Base-by-base conservation (phyloP, 2,797 vertebrate species). In the Argya squamiceps region DNA sequence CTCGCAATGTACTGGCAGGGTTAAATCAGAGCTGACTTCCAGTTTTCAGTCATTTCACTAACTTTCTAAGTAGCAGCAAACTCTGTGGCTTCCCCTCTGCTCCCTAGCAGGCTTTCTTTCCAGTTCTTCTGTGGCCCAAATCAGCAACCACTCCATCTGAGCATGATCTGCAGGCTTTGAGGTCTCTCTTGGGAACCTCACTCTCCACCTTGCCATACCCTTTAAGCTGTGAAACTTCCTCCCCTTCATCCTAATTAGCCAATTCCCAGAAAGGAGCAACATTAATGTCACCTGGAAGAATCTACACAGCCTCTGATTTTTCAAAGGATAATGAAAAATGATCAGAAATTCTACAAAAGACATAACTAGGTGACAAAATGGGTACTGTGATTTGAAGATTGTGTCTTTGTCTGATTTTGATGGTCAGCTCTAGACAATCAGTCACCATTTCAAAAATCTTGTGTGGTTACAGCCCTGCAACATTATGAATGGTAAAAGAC, bases 1-100 rank as follows among this genome's bases (percentile, higher is more conserved):
- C 39, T 60, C 55, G 19, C 1, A 8, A 18, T 46, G 30, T 4
- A 15, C n/a, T 43, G 26, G 19, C 29, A 70, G 30, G 0, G 0
- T 22, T 32, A 68, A 81, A 39, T 29, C n/a, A 49, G 50, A 73
- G 5, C 19, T 79, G 34, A 11, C 18, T 83, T 85, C 20, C 41
- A 75, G n/a, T 43, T 88, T 70, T 30, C 36, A 63, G 44, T 36
- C 24, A 65, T 12, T 81, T 75, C 29, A 53, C 24, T 63, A 58
- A 43, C 41, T 64, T 76, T 41, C 39, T 56, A 34, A 67, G 37
- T 15, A 63, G n/a, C 52, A 93, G 44, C 23, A 77, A 77, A 55
- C 30, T 32, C 49, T 21, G 32, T 15, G 41, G 41, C 15, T 41
- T 68, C 13, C 16, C 6, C 29, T 75, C 36, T 78, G 20, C 37